Percentiles rank a stretch among this genome's conserved stretches.
Evolutionary conservation across 2,888 invertebrate genomes (phyloP).

Genomic region (Trachelus stipa): DNA sequence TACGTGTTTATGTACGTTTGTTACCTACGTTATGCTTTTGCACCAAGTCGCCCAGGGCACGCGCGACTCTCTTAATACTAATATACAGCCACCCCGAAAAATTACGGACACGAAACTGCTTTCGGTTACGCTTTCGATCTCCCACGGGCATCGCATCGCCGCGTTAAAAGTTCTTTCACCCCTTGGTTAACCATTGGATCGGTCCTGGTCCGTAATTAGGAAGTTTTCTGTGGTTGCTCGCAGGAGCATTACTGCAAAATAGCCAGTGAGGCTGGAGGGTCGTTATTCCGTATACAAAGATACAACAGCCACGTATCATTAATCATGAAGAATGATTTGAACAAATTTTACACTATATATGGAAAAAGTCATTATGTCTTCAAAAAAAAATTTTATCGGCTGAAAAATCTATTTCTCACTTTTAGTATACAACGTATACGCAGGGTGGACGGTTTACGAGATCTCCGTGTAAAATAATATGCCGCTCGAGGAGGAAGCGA

Average conservation of each 20-base stretch:
- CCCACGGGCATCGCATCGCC: conserved; percentile 3
- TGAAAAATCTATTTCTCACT: background rate
- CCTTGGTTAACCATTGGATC: background rate
- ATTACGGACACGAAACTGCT: conserved; percentile 19
- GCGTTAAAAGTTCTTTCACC: conserved; percentile 3
- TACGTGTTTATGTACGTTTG: conserved; percentile 3
- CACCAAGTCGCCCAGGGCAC: conserved; percentile 3
- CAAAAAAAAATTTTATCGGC: background rate
- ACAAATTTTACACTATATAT: background rate
- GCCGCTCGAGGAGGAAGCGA: background rate
- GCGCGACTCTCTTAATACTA: conserved; percentile 9
- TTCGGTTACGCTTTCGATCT: conserved; percentile 9
- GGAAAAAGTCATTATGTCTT: background rate
- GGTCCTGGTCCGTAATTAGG: background rate
- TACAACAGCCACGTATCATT: background rate
- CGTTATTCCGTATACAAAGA: background rate
- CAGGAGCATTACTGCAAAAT: background rate
- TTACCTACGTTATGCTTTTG: conserved; percentile 5
- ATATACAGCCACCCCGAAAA: conserved; percentile 14
- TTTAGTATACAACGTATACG: too few relatives aligned
- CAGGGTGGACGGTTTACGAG: background rate
- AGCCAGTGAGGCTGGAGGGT: background rate
- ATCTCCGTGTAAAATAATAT: background rate
- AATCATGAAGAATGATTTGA: background rate
- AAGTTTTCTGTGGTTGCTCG: background rate